phyloP scores from a whole-genome alignment of 1,140 invertebrate genomes.

The Oppia nitens region DNA sequence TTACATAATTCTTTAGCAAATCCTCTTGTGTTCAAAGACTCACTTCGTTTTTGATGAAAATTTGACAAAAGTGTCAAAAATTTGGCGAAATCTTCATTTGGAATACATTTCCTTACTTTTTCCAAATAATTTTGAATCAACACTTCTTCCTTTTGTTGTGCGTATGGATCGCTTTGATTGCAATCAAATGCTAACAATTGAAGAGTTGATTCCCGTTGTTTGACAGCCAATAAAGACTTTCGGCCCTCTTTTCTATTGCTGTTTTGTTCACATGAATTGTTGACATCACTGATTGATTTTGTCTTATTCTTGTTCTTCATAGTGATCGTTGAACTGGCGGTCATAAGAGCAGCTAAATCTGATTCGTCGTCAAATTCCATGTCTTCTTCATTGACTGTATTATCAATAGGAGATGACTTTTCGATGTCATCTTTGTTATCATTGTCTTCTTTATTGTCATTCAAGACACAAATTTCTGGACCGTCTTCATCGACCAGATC shows the following conservation, averaged over 20 bases:
- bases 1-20: conserved; percentile 2
- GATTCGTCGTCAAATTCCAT: conserved; percentile 23
- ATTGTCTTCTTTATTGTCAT: too few species aligned
- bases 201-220: conserved; percentile 6
- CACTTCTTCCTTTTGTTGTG: conserved; percentile 1
- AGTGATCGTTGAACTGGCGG: conserved; percentile 14
- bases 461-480: too few species aligned
- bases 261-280: background rate
- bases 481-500: too few species aligned
- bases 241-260: background rate
- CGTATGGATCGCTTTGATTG: background rate
- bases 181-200: background rate
- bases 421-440: background rate
- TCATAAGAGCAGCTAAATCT: conserved; percentile 14
- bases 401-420: background rate
- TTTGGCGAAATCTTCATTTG: background rate
- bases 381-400: conserved; percentile 10
- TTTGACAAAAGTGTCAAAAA: conserved; percentile 5
- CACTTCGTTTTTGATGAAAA: background rate
- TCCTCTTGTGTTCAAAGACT: background rate
- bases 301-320: background rate
- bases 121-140: background rate
- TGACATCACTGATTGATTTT: background rate
- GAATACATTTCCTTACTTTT: background rate
- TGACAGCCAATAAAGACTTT: background rate